Conservation (phyloP, 2,888 invertebrate species). For the Ormia ochracea region DNA sequence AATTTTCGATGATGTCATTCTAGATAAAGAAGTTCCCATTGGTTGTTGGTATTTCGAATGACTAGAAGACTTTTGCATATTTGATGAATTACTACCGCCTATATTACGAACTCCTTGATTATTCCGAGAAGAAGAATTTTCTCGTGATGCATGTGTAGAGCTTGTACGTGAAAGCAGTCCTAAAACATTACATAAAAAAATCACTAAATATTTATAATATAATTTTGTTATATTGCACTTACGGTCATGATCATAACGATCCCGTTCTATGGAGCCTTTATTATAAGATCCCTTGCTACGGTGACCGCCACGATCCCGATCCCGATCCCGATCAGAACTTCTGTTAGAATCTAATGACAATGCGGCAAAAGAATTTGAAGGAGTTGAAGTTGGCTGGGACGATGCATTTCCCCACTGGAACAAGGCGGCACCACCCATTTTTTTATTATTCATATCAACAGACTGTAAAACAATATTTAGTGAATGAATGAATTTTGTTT, state of each 20-base stretch:
- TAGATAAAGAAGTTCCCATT: constrained; percentile 64
- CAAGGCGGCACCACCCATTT: constrained; percentile 72
- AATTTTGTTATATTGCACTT: not conserved
- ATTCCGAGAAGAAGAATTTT: constrained; percentile 74
- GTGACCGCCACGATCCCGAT: constrained; percentile 70
- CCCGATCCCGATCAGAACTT: constrained; percentile 66
- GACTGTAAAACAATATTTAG: too few species aligned
- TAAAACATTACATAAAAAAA: constrained; percentile 48
- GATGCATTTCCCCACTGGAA: constrained; percentile 70
- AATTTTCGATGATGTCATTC: constrained; percentile 68
- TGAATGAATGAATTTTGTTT: too few species aligned
- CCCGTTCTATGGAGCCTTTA: constrained; percentile 75
- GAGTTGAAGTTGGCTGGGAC: constrained; percentile 68
- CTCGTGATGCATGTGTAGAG: constrained; percentile 79
- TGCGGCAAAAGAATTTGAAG: constrained; percentile 74
- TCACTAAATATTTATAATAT: too few species aligned
- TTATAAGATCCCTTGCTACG: constrained; percentile 74
- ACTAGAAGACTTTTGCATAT: constrained; percentile 75
- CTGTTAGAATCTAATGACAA: constrained; percentile 72
- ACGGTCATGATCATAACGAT: constrained; percentile 71
- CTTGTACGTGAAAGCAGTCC: constrained; percentile 79
- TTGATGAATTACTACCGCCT: constrained; percentile 68
- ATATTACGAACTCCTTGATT: constrained; percentile 68
- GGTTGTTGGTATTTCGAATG: constrained; percentile 74
- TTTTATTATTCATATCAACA: constrained; percentile 70